These are phyloP conservation scores for Xenops minutus DNA, from an alignment of 2,797 vertebrate genomes.

Conservation along the genomic window DNA sequence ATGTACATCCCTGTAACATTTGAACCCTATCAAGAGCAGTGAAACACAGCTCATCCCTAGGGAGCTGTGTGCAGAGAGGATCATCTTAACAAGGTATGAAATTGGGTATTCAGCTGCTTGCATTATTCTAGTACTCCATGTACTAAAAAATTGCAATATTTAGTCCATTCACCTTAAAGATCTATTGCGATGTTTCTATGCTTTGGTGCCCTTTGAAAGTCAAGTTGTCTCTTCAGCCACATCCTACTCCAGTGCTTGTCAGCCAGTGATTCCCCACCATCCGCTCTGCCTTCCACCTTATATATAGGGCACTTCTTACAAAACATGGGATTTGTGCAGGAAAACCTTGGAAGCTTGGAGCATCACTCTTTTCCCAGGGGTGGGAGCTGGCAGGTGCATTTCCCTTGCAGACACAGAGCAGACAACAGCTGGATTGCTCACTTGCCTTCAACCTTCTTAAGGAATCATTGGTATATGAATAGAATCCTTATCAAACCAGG, in stretches of 20 bases:
- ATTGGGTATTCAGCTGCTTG: not conserved
- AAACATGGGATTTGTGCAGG: not conserved
- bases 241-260: not conserved
- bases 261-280: not conserved
- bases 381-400: accelerated
- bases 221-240: not conserved
- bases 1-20: not conserved
- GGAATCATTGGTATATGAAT: not conserved
- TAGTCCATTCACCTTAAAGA: not conserved
- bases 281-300: not conserved
- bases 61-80: not conserved
- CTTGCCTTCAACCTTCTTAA: not conserved
- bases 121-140: not conserved
- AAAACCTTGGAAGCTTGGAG: not conserved
- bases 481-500: slow-evolving; percentile 26
- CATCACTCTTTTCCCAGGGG: not conserved
- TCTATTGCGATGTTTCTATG: not conserved
- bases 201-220: not conserved
- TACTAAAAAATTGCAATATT: not conserved
- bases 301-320: not conserved
- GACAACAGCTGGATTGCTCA: not conserved
- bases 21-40: not conserved
- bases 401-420: not conserved
- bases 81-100: not conserved
- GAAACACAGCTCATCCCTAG: not conserved